Evolutionary conservation across 2,888 invertebrate genomes (phyloP), one percentile per base, ranked within the genome.

Genomic region (Balanococcus diminutus): DNA sequence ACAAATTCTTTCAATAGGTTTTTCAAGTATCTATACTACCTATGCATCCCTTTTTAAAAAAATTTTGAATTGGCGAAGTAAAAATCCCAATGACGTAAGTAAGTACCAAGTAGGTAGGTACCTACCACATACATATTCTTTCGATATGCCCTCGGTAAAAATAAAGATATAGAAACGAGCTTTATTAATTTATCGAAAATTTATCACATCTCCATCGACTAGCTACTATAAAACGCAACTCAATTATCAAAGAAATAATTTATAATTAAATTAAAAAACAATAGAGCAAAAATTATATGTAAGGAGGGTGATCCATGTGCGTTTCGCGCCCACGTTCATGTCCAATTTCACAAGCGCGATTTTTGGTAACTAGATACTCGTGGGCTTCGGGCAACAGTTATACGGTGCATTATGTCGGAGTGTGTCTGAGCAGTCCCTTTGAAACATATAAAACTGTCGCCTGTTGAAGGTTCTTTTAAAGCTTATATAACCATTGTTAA

Each of bases 351-450:
- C 75, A 79, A 36, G 32, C 75, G n/a, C 75, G 36, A 79, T 36
- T 79, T 67, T 36, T 39, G 31, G 85, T 79, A 85, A 85, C 85
- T 85, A 51, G 85, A 85, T 85, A 85, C 79, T 79, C 85, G 85
- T 85, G 85, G 85, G 85, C 79, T 28, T 14, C 51, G 19, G 28
- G 28, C 56, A 56, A 82, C 82, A 25, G 51, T 51, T 79, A 32
- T 51, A n/a, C n/a, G 31, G 46, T 46, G 42, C 28, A 22, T 82
- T 56, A 56, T 56, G 32, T 56, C 28, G 75, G 75, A 79, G 36
- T 36, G 75, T 28, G 85, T 39, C 36, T 39, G 32, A 22, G 39
- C 8, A 79, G 42, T 79, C 79, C 85, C 85, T 46, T 51, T n/a
- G 75, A 46, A 85, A 31, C 42, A 25, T 61, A 79, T 79, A 85